A percentile compares a stretch with the other conserved stretches of the same genome.
These are phyloP conservation scores for Apogon hyalosoma DNA, from an alignment of 2,797 vertebrate species.

Conservation along the genomic window DNA sequence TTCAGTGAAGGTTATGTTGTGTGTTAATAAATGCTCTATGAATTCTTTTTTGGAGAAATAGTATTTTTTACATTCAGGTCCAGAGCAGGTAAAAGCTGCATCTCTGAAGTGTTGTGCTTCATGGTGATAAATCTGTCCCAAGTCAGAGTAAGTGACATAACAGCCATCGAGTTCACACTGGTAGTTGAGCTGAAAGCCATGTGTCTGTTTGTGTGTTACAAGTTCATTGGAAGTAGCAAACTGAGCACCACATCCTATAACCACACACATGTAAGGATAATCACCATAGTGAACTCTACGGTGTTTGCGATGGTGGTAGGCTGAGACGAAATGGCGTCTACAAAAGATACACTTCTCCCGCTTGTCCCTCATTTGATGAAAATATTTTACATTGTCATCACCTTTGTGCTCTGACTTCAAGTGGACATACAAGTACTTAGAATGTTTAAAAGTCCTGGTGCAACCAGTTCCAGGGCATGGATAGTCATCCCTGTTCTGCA, in stretches of 20 bases:
- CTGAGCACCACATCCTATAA: slow-evolving; percentile 89
- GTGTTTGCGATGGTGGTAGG: slow-evolving; percentile 93
- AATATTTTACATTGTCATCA: slow-evolving; percentile 95
- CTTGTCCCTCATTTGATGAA: slow-evolving; percentile 93
- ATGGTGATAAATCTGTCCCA: slow-evolving; percentile 96
- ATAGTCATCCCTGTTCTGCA: slow-evolving; percentile 95
- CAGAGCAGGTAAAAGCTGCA: slow-evolving; percentile 92
- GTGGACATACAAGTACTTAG: slow-evolving; percentile 96
- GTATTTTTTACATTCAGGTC: slow-evolving; percentile 91
- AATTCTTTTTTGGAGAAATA: slow-evolving; percentile 96
- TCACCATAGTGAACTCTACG: slow-evolving; percentile 90
- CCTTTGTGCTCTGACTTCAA: slow-evolving; percentile 92
- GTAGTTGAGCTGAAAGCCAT: slow-evolving; percentile 90
- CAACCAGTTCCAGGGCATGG: slow-evolving; percentile 94
- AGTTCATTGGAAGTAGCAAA: slow-evolving; percentile 93
- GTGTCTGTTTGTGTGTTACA: slow-evolving; percentile 93
- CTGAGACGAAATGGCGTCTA: slow-evolving; percentile 92
- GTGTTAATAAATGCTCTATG: slow-evolving; percentile 89
- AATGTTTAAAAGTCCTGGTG: slow-evolving; percentile 92
- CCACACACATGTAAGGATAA: slow-evolving; percentile 90
- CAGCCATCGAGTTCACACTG: slow-evolving; percentile 96
- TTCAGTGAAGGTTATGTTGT: slow-evolving; percentile 86
- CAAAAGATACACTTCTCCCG: slow-evolving; percentile 96
- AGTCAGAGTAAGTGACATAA: slow-evolving; percentile 92
- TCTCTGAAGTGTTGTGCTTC: slow-evolving; percentile 98